phyloP scores from a whole-genome alignment of 2,888 invertebrate species.

The Xiphydria camelus region DNA sequence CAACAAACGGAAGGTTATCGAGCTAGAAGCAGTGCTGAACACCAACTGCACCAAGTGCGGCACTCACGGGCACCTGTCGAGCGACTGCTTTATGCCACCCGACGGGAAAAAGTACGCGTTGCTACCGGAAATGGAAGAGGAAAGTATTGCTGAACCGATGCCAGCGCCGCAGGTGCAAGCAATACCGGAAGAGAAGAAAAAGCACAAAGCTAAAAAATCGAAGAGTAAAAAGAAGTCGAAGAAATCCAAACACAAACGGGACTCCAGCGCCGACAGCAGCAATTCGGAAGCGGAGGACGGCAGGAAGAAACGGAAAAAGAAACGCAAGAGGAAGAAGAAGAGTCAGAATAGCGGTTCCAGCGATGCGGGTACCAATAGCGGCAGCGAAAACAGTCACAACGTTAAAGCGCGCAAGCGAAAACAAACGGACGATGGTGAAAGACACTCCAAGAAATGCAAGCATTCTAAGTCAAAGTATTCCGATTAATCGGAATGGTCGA shows the following conservation, averaged over 20 bases:
- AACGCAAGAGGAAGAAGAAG: slow-evolving; percentile 35
- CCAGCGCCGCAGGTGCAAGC: slow-evolving; percentile 10
- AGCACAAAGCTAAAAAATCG: slow-evolving; percentile 40
- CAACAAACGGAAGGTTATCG: slow-evolving; percentile 45
- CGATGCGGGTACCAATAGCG: slow-evolving; percentile 30
- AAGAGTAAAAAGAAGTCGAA: slow-evolving; percentile 49
- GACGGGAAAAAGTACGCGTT: slow-evolving; percentile 56
- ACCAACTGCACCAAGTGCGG: slow-evolving; percentile 56
- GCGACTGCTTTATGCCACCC: slow-evolving; percentile 54
- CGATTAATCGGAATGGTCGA: too few species aligned
- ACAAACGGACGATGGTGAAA: slow-evolving; percentile 27
- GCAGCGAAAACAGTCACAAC: slow-evolving; percentile 26
- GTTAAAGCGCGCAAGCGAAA: slow-evolving; percentile 30
- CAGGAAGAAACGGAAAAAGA: slow-evolving; percentile 41
- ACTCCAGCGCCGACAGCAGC: slow-evolving; percentile 23
- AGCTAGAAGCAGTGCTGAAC: slow-evolving; percentile 54
- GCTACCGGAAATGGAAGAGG: slow-evolving; percentile 48
- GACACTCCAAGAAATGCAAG: slow-evolving; percentile 47
- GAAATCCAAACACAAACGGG: slow-evolving; percentile 32
- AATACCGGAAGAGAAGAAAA: slow-evolving; percentile 32
- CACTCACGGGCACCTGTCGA: slow-evolving; percentile 53
- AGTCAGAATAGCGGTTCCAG: slow-evolving; percentile 31
- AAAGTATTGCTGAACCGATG: slow-evolving; percentile 13
- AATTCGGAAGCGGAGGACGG: slow-evolving; percentile 29
- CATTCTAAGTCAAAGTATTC: slow-evolving; percentile 42